Base-by-base conservation (phyloP, 2,113 vertebrate genomes). In the Eulacestoma nigropectus region DNA sequence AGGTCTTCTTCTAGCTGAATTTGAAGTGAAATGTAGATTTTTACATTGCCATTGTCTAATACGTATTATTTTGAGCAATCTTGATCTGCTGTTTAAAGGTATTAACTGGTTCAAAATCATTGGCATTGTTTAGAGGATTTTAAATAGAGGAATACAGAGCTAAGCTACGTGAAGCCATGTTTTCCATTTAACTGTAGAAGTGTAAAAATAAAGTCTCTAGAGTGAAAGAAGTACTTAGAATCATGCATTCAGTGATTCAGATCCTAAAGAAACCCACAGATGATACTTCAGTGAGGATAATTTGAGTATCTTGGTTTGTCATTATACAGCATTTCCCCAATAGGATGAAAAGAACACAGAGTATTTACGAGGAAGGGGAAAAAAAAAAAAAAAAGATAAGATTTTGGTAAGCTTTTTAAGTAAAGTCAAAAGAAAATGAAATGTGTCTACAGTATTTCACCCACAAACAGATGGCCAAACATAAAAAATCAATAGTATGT, bases 401-500 rank as follows among this genome's bases (percentile, higher is more conserved):
- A 63, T 87, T 96, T 96, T 96, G 44, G 22, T 93, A 96, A 91
- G 69, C 46, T 55, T 94, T 97, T 96, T 78, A 92, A 97, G 78
- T 62, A 92, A 93, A 97, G 69, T 77, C n/a, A 91, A 96, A 96
- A 93, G 63, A 80, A 94, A 93, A 77, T 75, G 57, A 95, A 88
- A 96, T 85, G 44, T 87, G 87, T 74, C 29, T 84, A 26, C 62
- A 96, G 53, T 88, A 92, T 94, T 97, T 97, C 78, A 95, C 94
- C 84, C 65, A 87, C 88, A 97, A 97, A 88, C 97, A 98, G 96
- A 98, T 98, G 97, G 97, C 77, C 80, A 95, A 89, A 97, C 88
- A 97, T 96, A 97, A 87, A 90, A 97, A 98, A 98, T 97, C 95
- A 97, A 96, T 94, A 96, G 63, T 97, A 97, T 96, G 95, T 96